A percentile compares a stretch with the other conserved stretches of the same genome.
Conservation (phyloP, 2,797 vertebrate genomes). For the Liparis tanakae region DNA sequence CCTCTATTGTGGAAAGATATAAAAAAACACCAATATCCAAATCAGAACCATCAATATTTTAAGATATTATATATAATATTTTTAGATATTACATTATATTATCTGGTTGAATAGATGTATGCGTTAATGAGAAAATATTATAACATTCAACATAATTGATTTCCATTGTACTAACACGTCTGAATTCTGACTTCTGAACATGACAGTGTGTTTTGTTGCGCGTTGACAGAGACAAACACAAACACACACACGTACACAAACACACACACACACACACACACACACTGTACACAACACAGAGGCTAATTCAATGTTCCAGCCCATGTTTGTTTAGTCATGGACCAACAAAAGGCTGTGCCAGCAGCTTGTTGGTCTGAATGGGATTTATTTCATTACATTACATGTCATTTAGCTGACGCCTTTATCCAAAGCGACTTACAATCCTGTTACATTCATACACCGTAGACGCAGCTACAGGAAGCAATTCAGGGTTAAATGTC, state of each 20-base stretch:
- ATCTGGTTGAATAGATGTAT: neutral
- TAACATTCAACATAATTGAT: neutral
- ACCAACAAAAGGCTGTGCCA: slow-evolving; percentile 47
- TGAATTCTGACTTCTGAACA: slow-evolving; percentile 24
- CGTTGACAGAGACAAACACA: neutral
- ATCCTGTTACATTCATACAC: too few relatives aligned
- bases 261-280: slow-evolving; percentile 6
- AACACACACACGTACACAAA: slow-evolving; percentile 2
- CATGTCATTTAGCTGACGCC: too few relatives aligned
- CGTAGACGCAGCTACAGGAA: too few relatives aligned
- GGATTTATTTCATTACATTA: slow-evolving; percentile 58
- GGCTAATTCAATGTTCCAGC: slow-evolving; percentile 53
- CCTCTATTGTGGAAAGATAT: neutral
- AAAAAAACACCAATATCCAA: neutral
- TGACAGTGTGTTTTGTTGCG: slow-evolving; percentile 9
- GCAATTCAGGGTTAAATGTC: too few relatives aligned
- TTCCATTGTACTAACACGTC: neutral
- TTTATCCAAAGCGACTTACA: too few relatives aligned
- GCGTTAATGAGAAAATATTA: neutral
- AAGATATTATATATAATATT: too few relatives aligned
- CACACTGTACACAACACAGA: neutral
- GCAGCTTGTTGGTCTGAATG: slow-evolving; percentile 49
- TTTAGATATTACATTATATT: too few relatives aligned
- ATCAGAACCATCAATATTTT: neutral
- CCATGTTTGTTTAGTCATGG: slow-evolving; percentile 50